Conservation (phyloP, 2,113 vertebrate species). For the Grammomys surdaster region DNA sequence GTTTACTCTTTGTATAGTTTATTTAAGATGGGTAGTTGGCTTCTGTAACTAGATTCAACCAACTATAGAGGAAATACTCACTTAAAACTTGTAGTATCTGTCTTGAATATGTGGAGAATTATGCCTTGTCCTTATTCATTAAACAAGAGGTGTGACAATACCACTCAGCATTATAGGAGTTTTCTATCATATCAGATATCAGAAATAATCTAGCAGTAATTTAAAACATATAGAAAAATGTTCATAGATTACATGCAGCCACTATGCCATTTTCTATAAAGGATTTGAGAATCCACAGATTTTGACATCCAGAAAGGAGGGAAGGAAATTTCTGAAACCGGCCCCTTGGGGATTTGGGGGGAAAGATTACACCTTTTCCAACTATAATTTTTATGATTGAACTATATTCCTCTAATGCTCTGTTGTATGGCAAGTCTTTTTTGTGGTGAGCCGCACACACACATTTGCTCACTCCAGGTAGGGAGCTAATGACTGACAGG, state of each 20-base stretch:
- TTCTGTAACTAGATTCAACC: not conserved
- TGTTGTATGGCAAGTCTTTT: not conserved
- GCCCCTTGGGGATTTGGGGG: not conserved
- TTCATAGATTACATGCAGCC: not conserved
- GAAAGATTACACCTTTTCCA: not conserved
- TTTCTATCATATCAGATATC: not conserved
- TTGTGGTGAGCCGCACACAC: not conserved
- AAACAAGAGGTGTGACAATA: not conserved
- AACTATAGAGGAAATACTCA: not conserved
- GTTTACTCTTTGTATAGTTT: slow-evolving; percentile 3
- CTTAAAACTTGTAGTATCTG: not conserved
- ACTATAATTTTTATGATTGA: slow-evolving; percentile 13
- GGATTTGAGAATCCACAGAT: not conserved
- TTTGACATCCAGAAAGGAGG: not conserved
- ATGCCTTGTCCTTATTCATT: not conserved
- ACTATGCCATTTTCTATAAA: not conserved
- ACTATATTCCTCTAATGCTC: not conserved
- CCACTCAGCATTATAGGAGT: not conserved
- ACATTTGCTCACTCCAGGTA: not conserved
- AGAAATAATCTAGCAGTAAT: not conserved
- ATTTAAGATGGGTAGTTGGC: not conserved
- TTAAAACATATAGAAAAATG: not conserved
- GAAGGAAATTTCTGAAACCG: not conserved
- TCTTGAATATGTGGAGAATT: not conserved
- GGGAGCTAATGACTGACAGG: not conserved